Evolutionary conservation across 2,888 invertebrate genomes (phyloP), one percentile per base, ranked within the genome.

Genomic region (Pandemis cinnamomeana): DNA sequence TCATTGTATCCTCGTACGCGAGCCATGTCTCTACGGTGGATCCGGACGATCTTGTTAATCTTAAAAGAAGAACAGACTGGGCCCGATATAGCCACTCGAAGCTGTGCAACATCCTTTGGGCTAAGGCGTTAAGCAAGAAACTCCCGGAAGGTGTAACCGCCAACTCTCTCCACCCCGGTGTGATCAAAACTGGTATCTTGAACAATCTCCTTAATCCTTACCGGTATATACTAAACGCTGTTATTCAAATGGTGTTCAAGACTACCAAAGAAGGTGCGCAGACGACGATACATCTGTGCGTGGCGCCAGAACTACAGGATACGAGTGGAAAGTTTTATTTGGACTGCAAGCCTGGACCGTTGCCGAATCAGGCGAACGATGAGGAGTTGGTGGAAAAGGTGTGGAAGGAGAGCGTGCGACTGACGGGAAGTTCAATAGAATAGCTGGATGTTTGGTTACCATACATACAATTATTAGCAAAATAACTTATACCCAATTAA

Each of bases 161-260:
- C 0, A 98, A 98, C 84, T 96, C 96, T 78, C 87, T 98, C 67
- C 98, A 98, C 89, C 98, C 98, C 0, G 98, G 98, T 11, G 91
- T 97, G 86, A 96, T 98, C 53, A 96, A 96, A 84, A 97, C 97
- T 0, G 96, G 96, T 41, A 97, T 97, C 68, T 97, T 96, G 95
- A 94, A 96, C 51, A 96, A 94, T 79, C 87, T 95, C 11, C 95
- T 95, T 0, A 66, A 76, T 0, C 7, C 71, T 2, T 0, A 51
- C 0, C 86, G 95, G 1, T 95, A 94, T 20, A 89, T 95, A 0
- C 77, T 96, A 77, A 85, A 92, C 76, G 81, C 95, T 6, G 86
- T 96, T 3, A 89, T 95, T 0, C 95, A 95, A 80, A 87, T 94
- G 0, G 91, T 96, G 81, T 97, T 96, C 81, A 97, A 97, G 91